Evolutionary conservation across 2,888 invertebrate genomes (phyloP).

Genomic region (Hirtodrosophila duncani): DNA sequence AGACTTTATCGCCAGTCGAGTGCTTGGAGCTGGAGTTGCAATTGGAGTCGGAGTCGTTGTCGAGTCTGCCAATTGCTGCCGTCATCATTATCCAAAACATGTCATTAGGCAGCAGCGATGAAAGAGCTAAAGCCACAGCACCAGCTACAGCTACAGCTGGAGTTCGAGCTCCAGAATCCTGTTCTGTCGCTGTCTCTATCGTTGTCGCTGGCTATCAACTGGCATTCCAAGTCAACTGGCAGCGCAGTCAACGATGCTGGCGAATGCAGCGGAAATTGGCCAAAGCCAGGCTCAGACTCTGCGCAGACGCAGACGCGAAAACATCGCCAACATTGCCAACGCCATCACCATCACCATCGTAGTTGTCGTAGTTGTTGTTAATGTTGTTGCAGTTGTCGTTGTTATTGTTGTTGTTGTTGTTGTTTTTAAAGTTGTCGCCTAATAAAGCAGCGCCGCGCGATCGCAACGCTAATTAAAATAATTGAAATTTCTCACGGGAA

Average conservation of each 20-base stretch:
- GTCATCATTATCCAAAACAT: constrained; percentile 76
- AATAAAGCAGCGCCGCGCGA: constrained; percentile 67
- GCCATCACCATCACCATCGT: constrained; percentile 32
- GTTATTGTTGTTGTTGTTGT: constrained; percentile 24
- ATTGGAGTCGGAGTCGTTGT: constrained; percentile 23
- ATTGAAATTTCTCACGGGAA: constrained; percentile 76
- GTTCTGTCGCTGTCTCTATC: constrained; percentile 44
- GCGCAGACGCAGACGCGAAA: constrained; percentile 71
- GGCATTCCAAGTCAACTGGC: constrained; percentile 43
- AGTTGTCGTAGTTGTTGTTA: constrained; percentile 1
- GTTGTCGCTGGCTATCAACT: constrained; percentile 55
- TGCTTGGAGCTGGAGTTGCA: no score
- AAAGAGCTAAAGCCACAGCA: constrained; percentile 2
- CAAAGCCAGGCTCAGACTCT: constrained; percentile 48
- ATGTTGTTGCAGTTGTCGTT: constrained; percentile 10
- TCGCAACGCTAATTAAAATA: constrained; percentile 74
- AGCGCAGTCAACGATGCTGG: constrained; percentile 11
- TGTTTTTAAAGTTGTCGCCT: constrained; percentile 42
- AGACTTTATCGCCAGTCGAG: constrained; percentile 61
- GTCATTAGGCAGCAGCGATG: constrained; percentile 71
- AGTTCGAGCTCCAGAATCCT: constrained; percentile 56
- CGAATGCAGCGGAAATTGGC: constrained; percentile 63
- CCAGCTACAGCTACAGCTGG: constrained; percentile 2
- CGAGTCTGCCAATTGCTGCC: constrained; percentile 34
- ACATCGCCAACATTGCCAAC: no score